phyloP scores from a whole-genome alignment of 92 coral and sea anemone species.

The Parazoanthus swiftii region DNA sequence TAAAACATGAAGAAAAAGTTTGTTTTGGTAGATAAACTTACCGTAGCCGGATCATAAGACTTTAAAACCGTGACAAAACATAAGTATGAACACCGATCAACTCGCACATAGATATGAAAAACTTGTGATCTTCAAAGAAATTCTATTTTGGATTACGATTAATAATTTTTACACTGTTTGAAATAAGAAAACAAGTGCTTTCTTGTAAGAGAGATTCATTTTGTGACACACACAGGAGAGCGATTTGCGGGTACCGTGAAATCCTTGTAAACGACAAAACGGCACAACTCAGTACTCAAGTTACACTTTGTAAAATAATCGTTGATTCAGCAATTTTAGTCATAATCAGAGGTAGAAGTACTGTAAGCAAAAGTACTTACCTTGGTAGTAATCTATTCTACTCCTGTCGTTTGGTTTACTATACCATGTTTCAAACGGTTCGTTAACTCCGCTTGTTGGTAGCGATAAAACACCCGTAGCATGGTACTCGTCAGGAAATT shows the following conservation, averaged over 20 bases:
- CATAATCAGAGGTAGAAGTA: neutral
- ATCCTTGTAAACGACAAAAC: neutral
- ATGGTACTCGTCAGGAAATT: conserved; percentile 88
- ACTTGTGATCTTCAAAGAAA: too few relatives aligned
- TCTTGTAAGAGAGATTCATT: too few relatives aligned
- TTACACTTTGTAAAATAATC: neutral
- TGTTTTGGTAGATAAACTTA: neutral
- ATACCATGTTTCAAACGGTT: conserved; percentile 95
- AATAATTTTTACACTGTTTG: neutral
- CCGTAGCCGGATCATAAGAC: neutral
- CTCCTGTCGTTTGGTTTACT: conserved; percentile 73
- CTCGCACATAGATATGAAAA: neutral
- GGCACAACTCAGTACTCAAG: neutral
- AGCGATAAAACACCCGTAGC: conserved; percentile 89
- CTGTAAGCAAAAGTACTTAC: conserved; percentile 46
- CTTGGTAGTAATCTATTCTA: conserved; percentile 89
- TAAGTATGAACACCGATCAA: neutral
- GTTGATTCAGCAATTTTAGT: neutral
- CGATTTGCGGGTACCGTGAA: neutral
- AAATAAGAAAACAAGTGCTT: neutral
- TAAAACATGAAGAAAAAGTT: too few relatives aligned
- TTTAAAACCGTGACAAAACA: neutral
- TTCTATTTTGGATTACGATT: neutral
- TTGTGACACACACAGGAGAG: neutral
- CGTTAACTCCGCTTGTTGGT: conserved; percentile 81